Conservation (phyloP, 2,797 vertebrate species). For the Potorous gilbertii region DNA sequence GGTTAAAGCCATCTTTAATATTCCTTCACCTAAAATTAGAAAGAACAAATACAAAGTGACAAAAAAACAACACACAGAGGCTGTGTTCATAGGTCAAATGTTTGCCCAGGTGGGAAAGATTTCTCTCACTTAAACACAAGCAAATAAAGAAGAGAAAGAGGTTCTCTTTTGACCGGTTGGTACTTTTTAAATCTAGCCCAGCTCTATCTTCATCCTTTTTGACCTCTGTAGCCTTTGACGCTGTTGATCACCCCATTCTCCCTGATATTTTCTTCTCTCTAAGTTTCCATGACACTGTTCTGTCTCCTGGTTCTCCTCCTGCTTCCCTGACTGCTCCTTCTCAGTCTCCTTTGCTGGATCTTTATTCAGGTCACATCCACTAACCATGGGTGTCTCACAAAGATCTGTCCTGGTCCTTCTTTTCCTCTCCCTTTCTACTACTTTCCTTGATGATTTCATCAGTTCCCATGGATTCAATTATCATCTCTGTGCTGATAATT, state of each 20-base stretch:
- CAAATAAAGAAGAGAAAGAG: neutral
- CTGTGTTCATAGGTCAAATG: neutral
- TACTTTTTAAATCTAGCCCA: neutral
- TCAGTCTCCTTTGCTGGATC: neutral
- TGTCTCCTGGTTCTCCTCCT: neutral
- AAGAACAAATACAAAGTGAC: neutral
- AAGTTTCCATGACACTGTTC: too few relatives aligned
- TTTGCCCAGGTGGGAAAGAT: neutral
- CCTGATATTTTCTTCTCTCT: too few relatives aligned
- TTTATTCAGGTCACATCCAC: neutral
- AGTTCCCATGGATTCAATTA: neutral
- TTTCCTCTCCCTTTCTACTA: neutral
- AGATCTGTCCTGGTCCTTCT: neutral
- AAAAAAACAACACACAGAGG: neutral
- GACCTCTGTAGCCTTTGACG: neutral
- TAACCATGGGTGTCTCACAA: neutral
- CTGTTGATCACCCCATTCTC: neutral
- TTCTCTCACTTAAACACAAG: neutral
- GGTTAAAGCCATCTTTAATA: neutral
- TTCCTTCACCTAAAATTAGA: neutral
- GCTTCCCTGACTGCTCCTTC: neutral
- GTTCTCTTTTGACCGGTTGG: too few relatives aligned
- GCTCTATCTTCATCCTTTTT: neutral
- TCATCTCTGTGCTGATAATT: neutral
- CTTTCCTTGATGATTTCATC: too few relatives aligned